phyloP scores from a whole-genome alignment of 1,140 invertebrate species.

The Heliconius melpomene region DNA sequence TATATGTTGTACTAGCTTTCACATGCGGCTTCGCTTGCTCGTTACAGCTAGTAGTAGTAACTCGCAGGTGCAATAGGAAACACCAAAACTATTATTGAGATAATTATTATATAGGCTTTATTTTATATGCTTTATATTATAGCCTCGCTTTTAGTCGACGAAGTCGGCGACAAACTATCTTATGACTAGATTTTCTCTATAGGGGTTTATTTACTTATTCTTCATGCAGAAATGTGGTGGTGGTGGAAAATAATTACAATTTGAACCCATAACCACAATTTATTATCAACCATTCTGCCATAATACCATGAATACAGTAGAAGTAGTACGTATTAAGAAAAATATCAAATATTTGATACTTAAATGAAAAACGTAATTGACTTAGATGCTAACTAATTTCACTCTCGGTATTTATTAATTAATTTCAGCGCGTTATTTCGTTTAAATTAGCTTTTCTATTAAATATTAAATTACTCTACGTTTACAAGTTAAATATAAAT shows the following conservation, averaged over 20 bases:
- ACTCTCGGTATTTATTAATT: conserved; percentile 3
- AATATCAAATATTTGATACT: background rate
- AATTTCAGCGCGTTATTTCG: background rate
- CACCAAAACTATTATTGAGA: too few relatives aligned
- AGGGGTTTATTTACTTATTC: too few relatives aligned
- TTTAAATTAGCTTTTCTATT: conserved; percentile 7
- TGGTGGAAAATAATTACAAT: background rate
- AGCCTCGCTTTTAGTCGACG: too few relatives aligned
- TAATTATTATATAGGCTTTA: too few relatives aligned
- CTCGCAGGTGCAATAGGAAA: too few relatives aligned
- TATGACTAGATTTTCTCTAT: too few relatives aligned
- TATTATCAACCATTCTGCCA: background rate
- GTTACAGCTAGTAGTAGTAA: too few relatives aligned
- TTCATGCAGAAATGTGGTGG: too few relatives aligned
- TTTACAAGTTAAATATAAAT: conserved; percentile 1
- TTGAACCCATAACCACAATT: background rate
- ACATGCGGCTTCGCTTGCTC: background rate
- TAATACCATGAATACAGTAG: background rate
- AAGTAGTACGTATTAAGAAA: background rate
- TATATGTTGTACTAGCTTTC: background rate
- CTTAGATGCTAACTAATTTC: background rate
- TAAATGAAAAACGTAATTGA: conserved; percentile 1
- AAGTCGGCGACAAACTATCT: too few relatives aligned
- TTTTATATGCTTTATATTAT: too few relatives aligned
- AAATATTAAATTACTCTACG: conserved; percentile 1